phyloP scores from a whole-genome alignment of 23 tunicate species.

The Trididemnum clinides region DNA sequence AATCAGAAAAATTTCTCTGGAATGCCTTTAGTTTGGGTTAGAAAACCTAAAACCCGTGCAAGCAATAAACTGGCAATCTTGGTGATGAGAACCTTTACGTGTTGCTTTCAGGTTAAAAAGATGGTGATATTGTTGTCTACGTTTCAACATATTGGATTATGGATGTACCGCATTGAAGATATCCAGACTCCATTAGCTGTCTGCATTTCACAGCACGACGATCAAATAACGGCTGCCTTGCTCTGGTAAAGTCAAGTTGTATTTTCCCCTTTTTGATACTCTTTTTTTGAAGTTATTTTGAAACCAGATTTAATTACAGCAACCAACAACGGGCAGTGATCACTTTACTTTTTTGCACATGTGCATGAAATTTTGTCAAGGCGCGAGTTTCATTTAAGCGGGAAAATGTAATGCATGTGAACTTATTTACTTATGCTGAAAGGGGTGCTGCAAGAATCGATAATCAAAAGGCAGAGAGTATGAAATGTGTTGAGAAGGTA shows the following conservation, averaged over 20 bases:
- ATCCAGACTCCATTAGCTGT: neutral
- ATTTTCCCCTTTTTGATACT: neutral
- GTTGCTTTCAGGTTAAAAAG: constrained; percentile 35
- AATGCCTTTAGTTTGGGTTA: no score
- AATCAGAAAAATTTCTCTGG: no score
- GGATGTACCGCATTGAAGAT: constrained; percentile 9
- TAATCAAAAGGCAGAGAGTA: no score
- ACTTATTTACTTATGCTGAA: no score
- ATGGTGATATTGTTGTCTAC: neutral
- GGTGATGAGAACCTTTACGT: no score
- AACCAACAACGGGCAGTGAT: neutral
- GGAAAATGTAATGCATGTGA: no score
- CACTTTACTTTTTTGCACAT: neutral
- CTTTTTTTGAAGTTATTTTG: neutral
- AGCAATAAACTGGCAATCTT: no score
- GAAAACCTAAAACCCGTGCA: no score
- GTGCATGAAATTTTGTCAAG: no score
- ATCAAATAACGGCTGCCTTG: constrained; percentile 16
- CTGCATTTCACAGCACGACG: neutral
- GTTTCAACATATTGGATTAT: constrained; percentile 23
- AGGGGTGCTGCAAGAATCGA: no score
- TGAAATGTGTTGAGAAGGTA: no score
- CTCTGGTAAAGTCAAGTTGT: constrained; percentile 13
- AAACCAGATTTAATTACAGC: neutral
- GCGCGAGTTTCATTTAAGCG: no score